phyloP scores from a whole-genome alignment of 2,113 vertebrate species.

The Sphaerodactylus townsendi region DNA sequence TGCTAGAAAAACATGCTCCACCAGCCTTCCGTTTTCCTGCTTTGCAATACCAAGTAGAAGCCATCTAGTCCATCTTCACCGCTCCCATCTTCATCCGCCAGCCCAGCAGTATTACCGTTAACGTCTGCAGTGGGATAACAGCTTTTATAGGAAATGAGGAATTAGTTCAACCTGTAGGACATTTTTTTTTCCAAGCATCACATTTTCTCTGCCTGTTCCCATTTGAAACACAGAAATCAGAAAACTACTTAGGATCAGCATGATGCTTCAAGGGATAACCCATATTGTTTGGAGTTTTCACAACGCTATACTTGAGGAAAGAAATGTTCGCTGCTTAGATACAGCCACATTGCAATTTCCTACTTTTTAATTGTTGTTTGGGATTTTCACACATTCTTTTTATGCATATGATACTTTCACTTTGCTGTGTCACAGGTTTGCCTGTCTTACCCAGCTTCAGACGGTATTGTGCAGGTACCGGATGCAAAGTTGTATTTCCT shows the following conservation, averaged over 20 bases:
- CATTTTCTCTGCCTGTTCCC: constrained; percentile 16
- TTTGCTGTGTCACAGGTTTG: constrained; percentile 69
- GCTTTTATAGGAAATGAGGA: constrained; percentile 49
- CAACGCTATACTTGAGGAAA: constrained; percentile 9
- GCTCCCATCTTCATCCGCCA: constrained; percentile 63
- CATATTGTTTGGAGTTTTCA: constrained; percentile 4
- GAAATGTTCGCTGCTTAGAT: constrained; percentile 12
- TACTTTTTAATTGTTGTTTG: constrained; percentile 30
- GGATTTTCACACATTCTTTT: constrained; percentile 57
- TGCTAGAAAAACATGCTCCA: constrained; percentile 67
- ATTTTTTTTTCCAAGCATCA: constrained; percentile 24
- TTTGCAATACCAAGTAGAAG: constrained; percentile 60
- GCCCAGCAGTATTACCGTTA: constrained; percentile 63
- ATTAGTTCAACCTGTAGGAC: constrained; percentile 6
- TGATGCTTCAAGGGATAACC: background rate
- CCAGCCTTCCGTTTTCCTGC: constrained; percentile 69
- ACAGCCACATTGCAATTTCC: constrained; percentile 52
- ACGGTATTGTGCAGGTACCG: background rate
- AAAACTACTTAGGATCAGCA: constrained; percentile 32
- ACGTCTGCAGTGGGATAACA: constrained; percentile 31
- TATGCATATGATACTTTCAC: constrained; percentile 68
- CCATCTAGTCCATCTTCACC: constrained; percentile 53
- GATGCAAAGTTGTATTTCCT: background rate
- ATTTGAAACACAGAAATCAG: constrained; percentile 8
- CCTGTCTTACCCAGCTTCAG: constrained; percentile 63